phyloP scores from a whole-genome alignment of 2,797 vertebrate genomes.

The Coluber constrictor region DNA sequence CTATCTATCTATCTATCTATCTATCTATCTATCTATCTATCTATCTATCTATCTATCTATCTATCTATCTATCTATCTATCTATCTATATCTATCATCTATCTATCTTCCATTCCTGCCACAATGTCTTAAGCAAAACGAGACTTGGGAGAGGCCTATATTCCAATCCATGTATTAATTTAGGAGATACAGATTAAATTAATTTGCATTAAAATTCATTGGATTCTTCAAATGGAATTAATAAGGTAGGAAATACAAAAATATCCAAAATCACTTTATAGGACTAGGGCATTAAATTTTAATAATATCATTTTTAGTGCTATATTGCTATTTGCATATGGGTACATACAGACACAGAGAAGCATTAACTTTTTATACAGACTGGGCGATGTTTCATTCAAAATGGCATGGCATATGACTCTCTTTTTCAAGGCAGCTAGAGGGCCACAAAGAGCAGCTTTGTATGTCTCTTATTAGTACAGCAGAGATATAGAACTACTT shows the following conservation, averaged over 20 bases:
- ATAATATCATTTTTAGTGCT: background rate
- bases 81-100: no score
- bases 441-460: conserved; percentile 1
- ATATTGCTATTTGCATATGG: background rate
- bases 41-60: no score
- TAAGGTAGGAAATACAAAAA: background rate
- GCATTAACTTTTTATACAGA: background rate
- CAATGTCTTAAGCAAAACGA: background rate
- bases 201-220: background rate
- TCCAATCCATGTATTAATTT: background rate
- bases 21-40: no score
- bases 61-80: no score
- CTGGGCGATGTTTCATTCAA: background rate
- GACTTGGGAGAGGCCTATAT: background rate
- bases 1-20: no score
- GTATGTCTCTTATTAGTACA: background rate
- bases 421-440: background rate
- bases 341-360: background rate
- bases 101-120: background rate
- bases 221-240: background rate
- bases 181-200: background rate
- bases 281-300: background rate
- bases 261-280: background rate
- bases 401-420: background rate
- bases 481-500: background rate